Evolutionary conservation across 2,797 vertebrate genomes (phyloP), one percentile per base, ranked within the genome.

Genomic region (Sciurus vulgaris): DNA sequence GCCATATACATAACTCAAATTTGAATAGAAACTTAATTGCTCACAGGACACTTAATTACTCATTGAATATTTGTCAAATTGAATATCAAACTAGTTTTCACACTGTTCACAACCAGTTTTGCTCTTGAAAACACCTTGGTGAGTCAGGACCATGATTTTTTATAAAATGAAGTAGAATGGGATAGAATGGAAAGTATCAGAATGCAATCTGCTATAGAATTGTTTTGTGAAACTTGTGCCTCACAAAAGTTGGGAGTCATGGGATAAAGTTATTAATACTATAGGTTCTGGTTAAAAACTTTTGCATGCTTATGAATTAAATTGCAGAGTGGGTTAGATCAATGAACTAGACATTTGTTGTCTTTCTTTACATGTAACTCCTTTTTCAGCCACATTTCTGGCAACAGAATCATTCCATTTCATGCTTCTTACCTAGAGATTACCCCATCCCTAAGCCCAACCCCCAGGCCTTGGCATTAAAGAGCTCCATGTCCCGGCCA

Each of bases 51-150:
- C 17, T 87, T 82, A 84, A 73, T 82, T 82, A 26, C 20, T 93
- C 61, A 73, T 24, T 91, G 61, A 81, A n/a, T 87, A 93, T 77
- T 82, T 94, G 20, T 93, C 22, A 73, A 79, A 83, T 86, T 86
- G 18, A 83, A 67, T 81, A 81, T 79, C 30, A 93, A 86, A 83
- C 22, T 73, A 41, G 12, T 88, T 95, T 92, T 90, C 30, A 95
- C 89, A 61, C 38, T 93, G 84, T 47, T 63, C 15, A 78, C 20
- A 78, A 73, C 44, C 28, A 91, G 22, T 82, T 70, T 10, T 26
- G 24, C 38, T 63, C 41, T 69, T 83, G 59, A 90, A 94, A 95
- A 93, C 22, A 74, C 44, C 78, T 72, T 65, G 51, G 22, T 86
- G 22, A 88, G n/a, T 95, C 33, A 93, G 13, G 24, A 65, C 8